phyloP scores from a whole-genome alignment of 2,113 vertebrate species.

The Australoheros scitulus region DNA sequence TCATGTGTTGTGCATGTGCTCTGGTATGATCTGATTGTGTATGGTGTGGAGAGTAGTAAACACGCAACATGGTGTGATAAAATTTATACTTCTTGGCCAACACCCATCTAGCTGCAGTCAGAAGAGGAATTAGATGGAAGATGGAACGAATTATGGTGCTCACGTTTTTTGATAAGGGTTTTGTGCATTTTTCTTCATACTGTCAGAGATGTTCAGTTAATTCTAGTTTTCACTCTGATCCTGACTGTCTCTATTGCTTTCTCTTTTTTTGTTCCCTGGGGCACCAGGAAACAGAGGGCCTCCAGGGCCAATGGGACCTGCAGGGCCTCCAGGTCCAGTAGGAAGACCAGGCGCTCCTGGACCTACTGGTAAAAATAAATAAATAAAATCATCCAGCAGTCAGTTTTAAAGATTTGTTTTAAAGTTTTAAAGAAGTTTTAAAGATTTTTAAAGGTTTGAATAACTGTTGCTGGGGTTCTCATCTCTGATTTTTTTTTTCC shows the following conservation, averaged over 20 bases:
- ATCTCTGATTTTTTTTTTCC: neutral
- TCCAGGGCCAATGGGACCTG: slow-evolving; percentile 69
- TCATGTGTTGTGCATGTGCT: neutral
- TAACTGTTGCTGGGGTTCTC: neutral
- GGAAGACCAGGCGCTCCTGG: slow-evolving; percentile 80
- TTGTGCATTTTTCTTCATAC: neutral
- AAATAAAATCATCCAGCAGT: slow-evolving; percentile 7
- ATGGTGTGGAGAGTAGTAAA: neutral
- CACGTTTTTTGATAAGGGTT: neutral
- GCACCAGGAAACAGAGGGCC: slow-evolving; percentile 52
- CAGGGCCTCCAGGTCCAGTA: slow-evolving; percentile 57
- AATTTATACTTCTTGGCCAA: neutral
- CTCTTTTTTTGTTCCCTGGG: neutral
- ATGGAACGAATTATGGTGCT: neutral
- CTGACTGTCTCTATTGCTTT: neutral
- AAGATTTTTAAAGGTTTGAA: neutral
- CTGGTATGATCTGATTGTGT: neutral
- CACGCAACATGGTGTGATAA: neutral
- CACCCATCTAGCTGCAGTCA: neutral
- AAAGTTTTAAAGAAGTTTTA: too few relatives aligned
- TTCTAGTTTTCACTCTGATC: neutral
- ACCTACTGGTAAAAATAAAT: slow-evolving; percentile 78
- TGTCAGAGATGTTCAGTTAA: neutral
- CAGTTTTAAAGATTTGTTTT: neutral
- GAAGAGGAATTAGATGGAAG: neutral